Percentiles rank a stretch among this genome's conserved stretches.
Conservation (phyloP, 2,888 invertebrate species). For the Drosophila imparisetae region DNA sequence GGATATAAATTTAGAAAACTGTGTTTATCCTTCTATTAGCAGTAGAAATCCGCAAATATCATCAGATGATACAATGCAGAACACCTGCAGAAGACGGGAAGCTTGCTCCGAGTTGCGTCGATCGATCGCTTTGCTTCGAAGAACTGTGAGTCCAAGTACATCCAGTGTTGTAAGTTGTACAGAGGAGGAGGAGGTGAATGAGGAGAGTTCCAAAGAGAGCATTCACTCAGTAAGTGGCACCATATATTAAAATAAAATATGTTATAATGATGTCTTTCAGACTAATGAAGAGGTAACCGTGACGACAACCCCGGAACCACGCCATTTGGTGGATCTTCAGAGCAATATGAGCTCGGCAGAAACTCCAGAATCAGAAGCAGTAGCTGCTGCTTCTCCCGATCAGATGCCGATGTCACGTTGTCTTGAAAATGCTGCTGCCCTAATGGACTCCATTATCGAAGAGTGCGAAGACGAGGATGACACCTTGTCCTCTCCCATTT, state of each 20-base stretch:
- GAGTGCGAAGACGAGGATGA: constrained; percentile 33
- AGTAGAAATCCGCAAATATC: background rate
- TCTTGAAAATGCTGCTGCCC: background rate
- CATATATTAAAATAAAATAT: background rate
- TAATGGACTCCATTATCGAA: constrained; percentile 38
- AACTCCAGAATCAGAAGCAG: background rate
- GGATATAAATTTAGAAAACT: constrained; percentile 15
- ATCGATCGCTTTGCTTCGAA: constrained; percentile 19
- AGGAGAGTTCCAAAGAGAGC: background rate
- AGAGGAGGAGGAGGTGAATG: background rate
- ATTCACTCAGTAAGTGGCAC: constrained; percentile 18
- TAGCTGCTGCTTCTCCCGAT: background rate
- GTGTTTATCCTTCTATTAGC: background rate
- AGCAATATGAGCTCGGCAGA: constrained; percentile 9
- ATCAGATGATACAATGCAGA: constrained; percentile 1
- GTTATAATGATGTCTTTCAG: constrained; percentile 1
- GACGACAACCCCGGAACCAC: constrained; percentile 39
- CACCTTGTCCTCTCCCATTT: background rate
- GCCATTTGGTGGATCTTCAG: constrained; percentile 30
- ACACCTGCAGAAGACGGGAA: background rate
- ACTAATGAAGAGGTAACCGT: background rate
- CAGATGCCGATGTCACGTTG: background rate
- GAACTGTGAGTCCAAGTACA: background rate
- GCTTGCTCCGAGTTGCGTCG: constrained; percentile 30
- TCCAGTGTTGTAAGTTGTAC: constrained; percentile 5